Base-by-base conservation (phyloP, 2,797 vertebrate species). In the Columba guinea region DNA sequence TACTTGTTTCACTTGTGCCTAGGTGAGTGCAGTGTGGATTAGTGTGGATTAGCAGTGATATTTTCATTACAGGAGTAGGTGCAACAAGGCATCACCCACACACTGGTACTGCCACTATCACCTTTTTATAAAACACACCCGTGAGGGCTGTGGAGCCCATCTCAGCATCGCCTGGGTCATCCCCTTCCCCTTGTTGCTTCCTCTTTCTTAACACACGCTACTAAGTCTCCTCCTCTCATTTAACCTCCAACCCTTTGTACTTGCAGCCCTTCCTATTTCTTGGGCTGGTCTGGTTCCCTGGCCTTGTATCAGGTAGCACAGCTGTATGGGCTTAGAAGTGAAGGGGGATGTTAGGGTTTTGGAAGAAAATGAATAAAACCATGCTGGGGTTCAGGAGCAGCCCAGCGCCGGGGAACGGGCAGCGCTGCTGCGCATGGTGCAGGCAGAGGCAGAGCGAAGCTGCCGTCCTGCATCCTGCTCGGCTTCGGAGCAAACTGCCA, bases 11-110 rank as follows among this genome's bases (percentile, higher is more conserved):
- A 13, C 4, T 5, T 3, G 32, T 39, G 37, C 11, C 8, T 0
- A 0, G 37, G 13, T 19, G 8, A 63, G 46, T 17, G 16, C 67
- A 5, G 1, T 0, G 7, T 23, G 60, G 32, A 1, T 10, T 0
- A 11, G n/a, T 69, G 59, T 73, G 74, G 52, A 26, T 74, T 15
- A 51, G 60, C 9, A 28, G 51, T 3, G 77, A 16, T 24, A 9
- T 34, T 56, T 76, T 41, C 68, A 17, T 28, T 26, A 3, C 11
- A 23, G 16, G 46, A 37, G 41, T 2, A 18, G 90, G 27, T 59
- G 55, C 68, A 41, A 11, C 10, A 10, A 28, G 55, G 55, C 37
- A 60, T 6, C 79, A 67, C 51, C 41, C 78, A 32, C 73, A 41
- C 34, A 13, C 13, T 5, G 3, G 75, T 64, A 17, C 13, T 8